phyloP scores from a whole-genome alignment of 1,140 invertebrate genomes.

The Hylaeus volcanicus region DNA sequence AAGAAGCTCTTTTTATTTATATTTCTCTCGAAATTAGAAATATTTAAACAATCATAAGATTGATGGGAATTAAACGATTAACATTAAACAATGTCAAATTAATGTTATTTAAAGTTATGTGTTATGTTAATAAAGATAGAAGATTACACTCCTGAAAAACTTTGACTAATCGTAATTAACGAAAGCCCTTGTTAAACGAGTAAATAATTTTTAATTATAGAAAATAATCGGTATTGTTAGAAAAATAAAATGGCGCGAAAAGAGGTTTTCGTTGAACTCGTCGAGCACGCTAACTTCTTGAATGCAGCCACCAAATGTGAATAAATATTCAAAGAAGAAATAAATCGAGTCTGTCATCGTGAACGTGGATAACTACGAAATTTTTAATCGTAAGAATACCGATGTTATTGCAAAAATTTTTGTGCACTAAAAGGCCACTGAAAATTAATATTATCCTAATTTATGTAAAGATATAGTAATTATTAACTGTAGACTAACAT shows the following conservation, averaged over 20 bases:
- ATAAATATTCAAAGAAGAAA: constrained; percentile 40
- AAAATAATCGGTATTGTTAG: constrained; percentile 2
- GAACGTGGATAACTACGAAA: constrained; percentile 3
- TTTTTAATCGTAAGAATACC: constrained; percentile 34
- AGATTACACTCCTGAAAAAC: constrained; percentile 19
- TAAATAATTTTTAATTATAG: constrained; percentile 2
- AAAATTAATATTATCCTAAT: constrained; percentile 42
- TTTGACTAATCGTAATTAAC: background rate
- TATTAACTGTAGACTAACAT: constrained; percentile 17
- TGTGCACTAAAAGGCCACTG: constrained; percentile 12
- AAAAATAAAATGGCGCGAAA: background rate
- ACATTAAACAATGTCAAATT: constrained; percentile 2
- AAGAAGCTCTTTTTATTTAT: constrained; percentile 37
- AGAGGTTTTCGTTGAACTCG: background rate
- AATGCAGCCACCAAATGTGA: constrained; percentile 56
- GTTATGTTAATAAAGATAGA: background rate
- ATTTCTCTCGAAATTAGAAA: background rate
- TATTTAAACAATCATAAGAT: too few relatives aligned
- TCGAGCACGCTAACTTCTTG: constrained; percentile 43
- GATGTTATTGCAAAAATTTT: constrained; percentile 23
- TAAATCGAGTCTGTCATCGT: constrained; percentile 1
- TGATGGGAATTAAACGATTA: too few relatives aligned
- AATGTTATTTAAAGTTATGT: constrained; percentile 7
- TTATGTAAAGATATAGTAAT: constrained; percentile 19
- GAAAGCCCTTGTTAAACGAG: background rate